Conservation (phyloP, 2,797 vertebrate genomes). For the Rousettus madagascariensis region DNA sequence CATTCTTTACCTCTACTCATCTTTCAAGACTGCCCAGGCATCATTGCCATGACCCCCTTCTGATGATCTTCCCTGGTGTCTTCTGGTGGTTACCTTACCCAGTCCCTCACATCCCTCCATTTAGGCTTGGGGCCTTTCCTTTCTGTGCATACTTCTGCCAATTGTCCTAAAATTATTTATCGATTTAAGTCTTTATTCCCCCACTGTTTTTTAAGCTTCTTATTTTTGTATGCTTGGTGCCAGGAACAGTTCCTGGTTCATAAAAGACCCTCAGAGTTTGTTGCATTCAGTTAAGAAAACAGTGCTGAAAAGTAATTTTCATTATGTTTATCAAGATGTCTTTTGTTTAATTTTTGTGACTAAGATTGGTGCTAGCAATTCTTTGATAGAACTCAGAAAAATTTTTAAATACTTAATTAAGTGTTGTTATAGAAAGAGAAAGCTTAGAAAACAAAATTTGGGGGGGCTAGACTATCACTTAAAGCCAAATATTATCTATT, state of each 20-base stretch:
- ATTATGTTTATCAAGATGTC: constrained; percentile 20
- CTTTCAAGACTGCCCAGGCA: neutral
- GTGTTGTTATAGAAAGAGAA: constrained; percentile 8
- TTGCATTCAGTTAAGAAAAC: neutral
- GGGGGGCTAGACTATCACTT: neutral
- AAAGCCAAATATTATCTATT: constrained; percentile 16
- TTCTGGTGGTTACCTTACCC: neutral
- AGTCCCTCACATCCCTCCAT: neutral
- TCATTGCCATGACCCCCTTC: neutral
- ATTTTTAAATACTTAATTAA: constrained; percentile 7
- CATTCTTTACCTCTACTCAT: neutral
- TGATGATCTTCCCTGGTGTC: neutral
- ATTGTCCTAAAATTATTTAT: neutral
- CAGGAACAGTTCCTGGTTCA: neutral
- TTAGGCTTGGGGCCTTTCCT: neutral
- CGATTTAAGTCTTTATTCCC: constrained; percentile 12
- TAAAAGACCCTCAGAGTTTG: constrained; percentile 1
- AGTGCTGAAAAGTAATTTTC: constrained; percentile 13
- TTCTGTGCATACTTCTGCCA: neutral
- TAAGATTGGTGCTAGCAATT: constrained; percentile 23
- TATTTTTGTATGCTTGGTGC: neutral
- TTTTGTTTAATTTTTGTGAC: constrained; percentile 32
- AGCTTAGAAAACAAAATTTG: constrained; percentile 29
- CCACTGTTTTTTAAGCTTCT: constrained; percentile 27
- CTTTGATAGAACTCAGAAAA: constrained; percentile 20